A percentile compares a stretch with the other conserved stretches of the same genome.
Evolutionary conservation across 2,888 invertebrate genomes (phyloP).

Genomic region (Chrysolina oricalcia): DNA sequence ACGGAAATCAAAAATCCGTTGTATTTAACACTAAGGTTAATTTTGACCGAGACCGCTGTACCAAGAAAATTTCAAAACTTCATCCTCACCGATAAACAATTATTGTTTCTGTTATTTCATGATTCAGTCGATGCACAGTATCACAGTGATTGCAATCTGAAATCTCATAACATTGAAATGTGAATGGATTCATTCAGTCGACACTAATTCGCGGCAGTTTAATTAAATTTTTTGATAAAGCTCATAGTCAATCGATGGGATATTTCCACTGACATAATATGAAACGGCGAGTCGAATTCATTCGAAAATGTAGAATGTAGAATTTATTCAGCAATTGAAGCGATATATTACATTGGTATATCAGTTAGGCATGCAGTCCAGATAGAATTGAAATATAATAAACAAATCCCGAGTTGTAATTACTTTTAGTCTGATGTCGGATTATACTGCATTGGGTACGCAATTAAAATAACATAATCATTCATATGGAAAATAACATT

Average conservation of each 20-base stretch:
- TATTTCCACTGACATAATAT: conserved; percentile 6
- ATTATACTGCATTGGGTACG: background rate
- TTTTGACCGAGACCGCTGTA: too few relatives aligned
- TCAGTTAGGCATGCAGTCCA: background rate
- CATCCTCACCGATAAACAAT: too few relatives aligned
- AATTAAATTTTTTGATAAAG: conserved; percentile 15
- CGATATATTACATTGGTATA: background rate
- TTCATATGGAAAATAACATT: too few relatives aligned
- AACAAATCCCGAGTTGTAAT: background rate
- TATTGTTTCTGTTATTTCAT: background rate
- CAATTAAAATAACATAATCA: background rate
- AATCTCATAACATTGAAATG: background rate
- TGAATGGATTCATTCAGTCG: conserved; percentile 3
- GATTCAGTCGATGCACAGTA: background rate
- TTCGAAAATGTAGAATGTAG: background rate
- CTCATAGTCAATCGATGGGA: background rate
- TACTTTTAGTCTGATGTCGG: background rate
- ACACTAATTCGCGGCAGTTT: background rate
- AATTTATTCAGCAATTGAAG: background rate
- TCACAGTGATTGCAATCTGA: background rate
- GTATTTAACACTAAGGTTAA: too few relatives aligned
- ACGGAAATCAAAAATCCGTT: too few relatives aligned
- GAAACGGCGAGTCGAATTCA: background rate
- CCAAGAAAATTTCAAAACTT: too few relatives aligned
- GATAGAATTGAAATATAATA: background rate